Base-by-base conservation (phyloP, 2,113 vertebrate genomes). In the Tichodroma muraria region DNA sequence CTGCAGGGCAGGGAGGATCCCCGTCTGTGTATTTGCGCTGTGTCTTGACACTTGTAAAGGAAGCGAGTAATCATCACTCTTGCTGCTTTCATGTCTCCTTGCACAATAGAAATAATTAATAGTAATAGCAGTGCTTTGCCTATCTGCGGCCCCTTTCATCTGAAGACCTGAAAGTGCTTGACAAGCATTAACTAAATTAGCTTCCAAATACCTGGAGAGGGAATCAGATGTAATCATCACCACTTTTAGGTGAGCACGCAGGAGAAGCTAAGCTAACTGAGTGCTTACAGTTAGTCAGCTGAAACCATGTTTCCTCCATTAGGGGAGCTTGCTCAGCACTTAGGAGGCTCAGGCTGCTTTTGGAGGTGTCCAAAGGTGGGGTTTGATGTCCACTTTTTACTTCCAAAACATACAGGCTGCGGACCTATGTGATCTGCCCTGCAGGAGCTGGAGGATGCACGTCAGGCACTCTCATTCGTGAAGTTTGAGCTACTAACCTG, bases 51-150 rank as follows among this genome's bases (percentile, higher is more conserved):
- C 94, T 95, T 91, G 91, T 93, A 89, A 96, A 93, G 94, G 95
- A 97, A 97, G 93, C 38, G 1, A 96, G 52, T 96, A 92, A 97
- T 97, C 79, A 85, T 82, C 91, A 70, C 82, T 81, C 91, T 78
- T 83, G 89, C 56, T 93, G 81, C 95, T 96, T 97, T 97, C 76
- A 93, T 90, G 95, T 95, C 91, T 94, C 93, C 93, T 95, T 97
- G 93, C 94, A 96, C 94, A 96, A 97, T 97, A 68, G 94, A 95
- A 96, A 85, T 94, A 95, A 97, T 96, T 85, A 94, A 90, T 30
- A 75, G 44, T 90, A 95, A 95, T 95, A 84, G 83, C 44, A 95
- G 37, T 83, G 95, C 94, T 97, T 95, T 97, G 95, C 93, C 91
- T 95, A 95, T 97, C 95, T 96, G 85, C 56, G 64, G 78, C 79